Base-by-base conservation (phyloP, 2,113 vertebrate species). In the Toxostoma redivivum region DNA sequence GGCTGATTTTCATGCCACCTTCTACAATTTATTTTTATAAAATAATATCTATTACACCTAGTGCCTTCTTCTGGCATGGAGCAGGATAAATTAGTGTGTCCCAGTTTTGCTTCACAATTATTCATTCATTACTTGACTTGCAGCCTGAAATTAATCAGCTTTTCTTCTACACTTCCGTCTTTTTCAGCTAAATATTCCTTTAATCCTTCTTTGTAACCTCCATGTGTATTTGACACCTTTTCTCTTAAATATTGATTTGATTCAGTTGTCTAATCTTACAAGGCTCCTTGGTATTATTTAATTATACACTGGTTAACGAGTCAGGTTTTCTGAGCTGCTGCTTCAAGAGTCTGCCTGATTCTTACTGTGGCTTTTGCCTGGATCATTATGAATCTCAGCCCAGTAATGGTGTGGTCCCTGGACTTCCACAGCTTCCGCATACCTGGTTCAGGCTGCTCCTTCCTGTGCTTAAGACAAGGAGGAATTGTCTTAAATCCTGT, bases 1-100 rank as follows among this genome's bases (percentile, higher is more conserved):
- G 57, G 62, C 40, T 95, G 84, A 70, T 85, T 86, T 92, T 86
- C n/a, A 73, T 70, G 74, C 81, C n/a, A 81, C n/a, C 31, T 96
- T 92, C 70, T n/a, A 31, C 80, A 84, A 81, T 84, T 69, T 71
- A 70, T 86, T 90, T 81, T 81, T 73, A 40, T 91, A 47, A 90
- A 95, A 90, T 42, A 90, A 2, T 82, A 76, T 61, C 37, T 85
- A 4, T 94, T 90, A 70, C 38, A 44, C 61, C 60, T 91, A 77
- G 38, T 88, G 81, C 42, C 33, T 47, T 61, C 66, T 79, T 87
- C 60, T 77, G 85, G n/a, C 10, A 7, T 21, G 25, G 51, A 94
- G 44, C 54, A 87, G 47, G 58, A 94, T 70, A 91, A 89, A 94
- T 94, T 0, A 1, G 21, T 38, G 58, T 4, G 10, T 81, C 61